A percentile compares a stretch with the other conserved stretches of the same genome.
These are phyloP conservation scores for Callocephalon fimbriatum DNA, from an alignment of 2,113 vertebrate genomes.

Conservation along the genomic window DNA sequence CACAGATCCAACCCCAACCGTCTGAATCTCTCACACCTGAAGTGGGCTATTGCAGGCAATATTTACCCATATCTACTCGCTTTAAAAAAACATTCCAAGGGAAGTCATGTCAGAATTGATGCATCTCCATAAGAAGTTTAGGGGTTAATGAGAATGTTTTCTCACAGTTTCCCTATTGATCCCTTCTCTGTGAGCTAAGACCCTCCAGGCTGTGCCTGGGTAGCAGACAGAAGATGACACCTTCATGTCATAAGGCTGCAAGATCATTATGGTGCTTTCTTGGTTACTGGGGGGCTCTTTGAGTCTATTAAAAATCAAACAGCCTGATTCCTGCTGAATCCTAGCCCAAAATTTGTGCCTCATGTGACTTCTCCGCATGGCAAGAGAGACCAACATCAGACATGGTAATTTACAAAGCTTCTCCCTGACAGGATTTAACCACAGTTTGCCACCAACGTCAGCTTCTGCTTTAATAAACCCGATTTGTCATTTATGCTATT, in stretches of 20 bases:
- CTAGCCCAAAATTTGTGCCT: background rate
- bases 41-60: background rate
- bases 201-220: background rate
- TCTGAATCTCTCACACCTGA: background rate
- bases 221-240: background rate
- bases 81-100: background rate
- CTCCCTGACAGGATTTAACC: background rate
- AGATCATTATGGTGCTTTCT: rapidly evolving
- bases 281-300: background rate
- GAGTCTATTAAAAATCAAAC: background rate
- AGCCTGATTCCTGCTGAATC: background rate
- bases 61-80: background rate
- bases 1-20: background rate
- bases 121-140: background rate
- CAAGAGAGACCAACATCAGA: background rate
- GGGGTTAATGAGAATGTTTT: background rate
- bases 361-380: background rate
- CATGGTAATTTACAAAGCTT: background rate
- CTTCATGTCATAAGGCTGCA: background rate
- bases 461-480: background rate
- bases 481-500: background rate
- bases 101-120: background rate
- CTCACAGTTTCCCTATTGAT: background rate
- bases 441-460: background rate
- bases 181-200: background rate